These are phyloP conservation scores for Archips crataeganus DNA, from an alignment of 2,888 invertebrate genomes.

Conservation along the genomic window DNA sequence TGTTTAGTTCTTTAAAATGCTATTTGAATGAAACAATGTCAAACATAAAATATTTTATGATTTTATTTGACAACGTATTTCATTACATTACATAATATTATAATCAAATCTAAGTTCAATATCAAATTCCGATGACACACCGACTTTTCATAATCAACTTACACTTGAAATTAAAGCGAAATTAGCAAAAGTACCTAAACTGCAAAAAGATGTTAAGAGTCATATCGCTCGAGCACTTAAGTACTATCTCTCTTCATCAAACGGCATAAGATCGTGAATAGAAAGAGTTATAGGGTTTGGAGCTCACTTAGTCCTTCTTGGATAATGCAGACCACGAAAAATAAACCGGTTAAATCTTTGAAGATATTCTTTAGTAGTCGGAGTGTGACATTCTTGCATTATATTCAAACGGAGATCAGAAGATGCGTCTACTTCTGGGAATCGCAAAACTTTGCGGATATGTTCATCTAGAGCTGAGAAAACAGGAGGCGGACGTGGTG, in stretches of 20 bases:
- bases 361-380: background rate
- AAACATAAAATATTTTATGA: background rate
- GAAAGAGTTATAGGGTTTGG: no score
- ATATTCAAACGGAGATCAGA: background rate
- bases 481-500: background rate
- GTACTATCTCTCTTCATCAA: no score
- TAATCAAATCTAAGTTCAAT: no score
- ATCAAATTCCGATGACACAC: no score
- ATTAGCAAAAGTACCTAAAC: no score
- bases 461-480: background rate
- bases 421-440: background rate
- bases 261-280: no score
- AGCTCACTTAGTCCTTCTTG: background rate
- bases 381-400: background rate
- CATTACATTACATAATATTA: no score
- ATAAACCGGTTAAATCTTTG: background rate
- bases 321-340: background rate
- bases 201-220: no score
- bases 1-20: background rate
- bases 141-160: no score
- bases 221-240: no score
- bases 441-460: background rate
- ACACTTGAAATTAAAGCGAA: no score
- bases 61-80: background rate
- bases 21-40: background rate